A percentile compares a stretch with the other conserved stretches of the same genome.
These are phyloP conservation scores for Gibbula magus DNA, from an alignment of 2,888 invertebrate genomes.

Conservation along the genomic window DNA sequence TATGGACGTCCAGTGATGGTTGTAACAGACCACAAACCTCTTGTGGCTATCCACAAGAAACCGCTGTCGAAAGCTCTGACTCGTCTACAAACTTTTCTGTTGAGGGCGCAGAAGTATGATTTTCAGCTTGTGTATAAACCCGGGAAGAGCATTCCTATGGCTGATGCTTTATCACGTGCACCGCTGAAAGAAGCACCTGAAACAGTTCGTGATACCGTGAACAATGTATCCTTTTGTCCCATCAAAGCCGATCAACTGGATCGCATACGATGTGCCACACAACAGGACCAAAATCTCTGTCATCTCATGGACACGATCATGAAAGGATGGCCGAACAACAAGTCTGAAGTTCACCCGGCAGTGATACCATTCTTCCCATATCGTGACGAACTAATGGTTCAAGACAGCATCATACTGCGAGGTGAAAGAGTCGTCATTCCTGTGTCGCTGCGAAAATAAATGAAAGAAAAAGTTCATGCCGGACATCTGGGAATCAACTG, in stretches of 20 bases:
- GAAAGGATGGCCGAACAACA: slow-evolving; percentile 37
- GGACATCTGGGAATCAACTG: slow-evolving; percentile 31
- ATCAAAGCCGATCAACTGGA: too few relatives aligned
- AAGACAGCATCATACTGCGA: slow-evolving; percentile 1
- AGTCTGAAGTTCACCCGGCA: neutral
- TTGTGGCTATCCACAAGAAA: slow-evolving; percentile 40
- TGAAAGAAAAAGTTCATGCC: slow-evolving; percentile 23
- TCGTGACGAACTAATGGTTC: slow-evolving; percentile 24
- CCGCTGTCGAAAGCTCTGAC: slow-evolving; percentile 37
- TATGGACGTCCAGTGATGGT: slow-evolving; percentile 32
- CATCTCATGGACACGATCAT: too few relatives aligned
- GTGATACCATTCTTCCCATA: slow-evolving; percentile 12
- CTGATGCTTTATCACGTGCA: too few relatives aligned
- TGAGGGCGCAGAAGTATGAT: slow-evolving; percentile 38
- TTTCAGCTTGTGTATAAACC: slow-evolving; percentile 32
- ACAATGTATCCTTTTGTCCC: too few relatives aligned
- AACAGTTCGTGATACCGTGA: too few relatives aligned
- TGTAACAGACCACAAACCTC: slow-evolving; percentile 40
- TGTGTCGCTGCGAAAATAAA: neutral
- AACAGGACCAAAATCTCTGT: too few relatives aligned
- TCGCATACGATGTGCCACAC: too few relatives aligned
- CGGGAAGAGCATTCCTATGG: slow-evolving; percentile 37
- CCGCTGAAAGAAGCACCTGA: too few relatives aligned
- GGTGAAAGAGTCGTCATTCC: slow-evolving; percentile 5
- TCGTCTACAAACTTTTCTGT: slow-evolving; percentile 38